Base-by-base conservation (phyloP, 2,113 vertebrate genomes). In the Chiloscyllium plagiosum region DNA sequence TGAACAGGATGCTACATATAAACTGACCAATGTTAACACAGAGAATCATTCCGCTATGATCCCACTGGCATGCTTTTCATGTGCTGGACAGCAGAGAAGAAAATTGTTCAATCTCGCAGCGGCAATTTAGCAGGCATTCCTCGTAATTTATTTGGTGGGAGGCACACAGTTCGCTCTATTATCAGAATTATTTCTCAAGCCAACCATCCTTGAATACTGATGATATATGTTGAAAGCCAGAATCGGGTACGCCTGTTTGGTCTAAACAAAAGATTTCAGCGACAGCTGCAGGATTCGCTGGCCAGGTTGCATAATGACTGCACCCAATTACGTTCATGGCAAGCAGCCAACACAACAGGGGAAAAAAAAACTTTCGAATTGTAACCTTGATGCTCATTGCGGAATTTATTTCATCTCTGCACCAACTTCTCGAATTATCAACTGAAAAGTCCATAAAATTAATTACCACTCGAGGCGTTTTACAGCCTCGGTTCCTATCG, bases 301-400 rank as follows among this genome's bases (percentile, higher is more conserved):
- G 96, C 96, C 96, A 96, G 96, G 96, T 96, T 97, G 97, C 29
- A 47, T 94, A 17, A 0, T 12, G 78, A 96, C 90, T 93, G 96
- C 96, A 96, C 92, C 96, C 61, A 15, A 83, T 94, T 95, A 2
- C 96, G 96, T 96, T 96, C 42, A 19, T 96, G 97, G 97, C 97
- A 96, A 97, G 96, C 96, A 97, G n/a, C 96, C 97, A 15, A 86
- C 56, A 61, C 56, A 61, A 61, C 56, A 47, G 42, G 42, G 42
- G 97, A 96, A 97, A 97, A 97, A 97, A 96, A 97, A 97, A 97
- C 97, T 78, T 72, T 37, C 96, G 96, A 96, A 96, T 95, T 96
- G 96, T 96, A 96, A 96, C 96, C 95, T 96, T 96, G 86, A 92
- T 96, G 96, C 76, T 94, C 96, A 90, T 72, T 72, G 87, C 96